Evolutionary conservation across 2,888 invertebrate genomes (phyloP), one percentile per base, ranked within the genome.

Genomic region (Aphodius granarius): DNA sequence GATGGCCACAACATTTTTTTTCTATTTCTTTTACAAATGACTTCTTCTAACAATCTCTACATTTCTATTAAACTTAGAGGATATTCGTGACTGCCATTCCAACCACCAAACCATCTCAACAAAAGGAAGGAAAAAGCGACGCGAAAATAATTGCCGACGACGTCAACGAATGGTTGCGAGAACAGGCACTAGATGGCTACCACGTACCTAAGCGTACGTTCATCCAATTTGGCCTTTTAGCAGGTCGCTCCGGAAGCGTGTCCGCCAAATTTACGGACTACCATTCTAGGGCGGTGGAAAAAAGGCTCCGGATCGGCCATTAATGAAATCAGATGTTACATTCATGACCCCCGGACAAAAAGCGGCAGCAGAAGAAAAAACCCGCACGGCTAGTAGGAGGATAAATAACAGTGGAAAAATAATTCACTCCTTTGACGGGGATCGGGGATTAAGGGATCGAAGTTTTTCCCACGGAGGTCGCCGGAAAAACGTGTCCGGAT

Each of bases 291-390:
- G 18, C n/a, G 22, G 73, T 16, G n/a, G 23, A 64, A 16, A n/a
- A 22, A 18, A 62, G 15, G 23, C 43, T 43, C 43, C 6, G 43
- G 43, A 43, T 43, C 43, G 20, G 66, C 18, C 73, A 73, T 73
- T 73, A 73, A 73, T 73, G 73, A 73, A 73, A 73, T 73, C 73
- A 73, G 66, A 73, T 73, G 73, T 73, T 73, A 73, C 66, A 66
- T 73, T 73, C 73, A 66, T 66, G 65, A 66, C 66, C 73, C 66
- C 22, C 23, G 66, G 66, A 64, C 73, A 66, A 73, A 66, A 62
- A 19, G 22, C 9, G 73, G 73, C 43, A 66, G 65, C 18, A 62
- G 23, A 72, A 73, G 66, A 73, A 72, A 73, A 73, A 73, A 66
- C n/a, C 16, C n/a, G 73, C 66, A 66, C 63, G 6, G 43, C 18